Conservation (phyloP, 2,888 invertebrate genomes). For the Prosapia bicincta region DNA sequence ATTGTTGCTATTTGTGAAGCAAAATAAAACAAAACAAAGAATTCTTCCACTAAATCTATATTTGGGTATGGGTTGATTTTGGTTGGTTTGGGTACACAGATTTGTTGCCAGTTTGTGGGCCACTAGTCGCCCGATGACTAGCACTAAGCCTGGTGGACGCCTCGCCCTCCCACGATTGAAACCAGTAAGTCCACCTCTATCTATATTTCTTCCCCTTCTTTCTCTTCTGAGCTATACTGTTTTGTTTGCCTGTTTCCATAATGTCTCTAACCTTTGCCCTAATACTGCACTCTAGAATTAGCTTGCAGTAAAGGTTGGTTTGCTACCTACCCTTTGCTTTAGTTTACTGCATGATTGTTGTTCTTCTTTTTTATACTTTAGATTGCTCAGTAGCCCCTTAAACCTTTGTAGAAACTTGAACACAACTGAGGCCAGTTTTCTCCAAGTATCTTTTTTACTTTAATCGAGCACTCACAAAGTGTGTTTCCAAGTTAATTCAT, state of each 20-base stretch:
- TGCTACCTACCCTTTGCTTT: neutral
- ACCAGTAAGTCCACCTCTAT: conserved; percentile 21
- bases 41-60: neutral
- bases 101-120: conserved; percentile 21
- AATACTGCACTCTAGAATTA: conserved; percentile 3
- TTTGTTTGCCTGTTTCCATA: conserved; percentile 4
- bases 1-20: too few species aligned
- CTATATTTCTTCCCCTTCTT: conserved; percentile 2
- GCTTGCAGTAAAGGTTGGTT: neutral
- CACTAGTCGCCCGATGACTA: conserved; percentile 29
- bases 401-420: neutral
- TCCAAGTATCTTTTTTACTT: neutral
- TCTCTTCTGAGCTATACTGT: neutral
- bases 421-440: neutral
- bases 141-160: conserved; percentile 18
- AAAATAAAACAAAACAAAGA: neutral
- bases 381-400: neutral
- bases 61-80: neutral
- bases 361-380: neutral
- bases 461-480: neutral
- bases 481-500: neutral
- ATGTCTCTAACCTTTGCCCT: neutral
- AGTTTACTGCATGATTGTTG: neutral
- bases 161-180: conserved; percentile 15
- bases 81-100: conserved; percentile 6